These are phyloP conservation scores for Nixonia krombeini DNA, from an alignment of 1,140 invertebrate genomes.

Conservation along the genomic window DNA sequence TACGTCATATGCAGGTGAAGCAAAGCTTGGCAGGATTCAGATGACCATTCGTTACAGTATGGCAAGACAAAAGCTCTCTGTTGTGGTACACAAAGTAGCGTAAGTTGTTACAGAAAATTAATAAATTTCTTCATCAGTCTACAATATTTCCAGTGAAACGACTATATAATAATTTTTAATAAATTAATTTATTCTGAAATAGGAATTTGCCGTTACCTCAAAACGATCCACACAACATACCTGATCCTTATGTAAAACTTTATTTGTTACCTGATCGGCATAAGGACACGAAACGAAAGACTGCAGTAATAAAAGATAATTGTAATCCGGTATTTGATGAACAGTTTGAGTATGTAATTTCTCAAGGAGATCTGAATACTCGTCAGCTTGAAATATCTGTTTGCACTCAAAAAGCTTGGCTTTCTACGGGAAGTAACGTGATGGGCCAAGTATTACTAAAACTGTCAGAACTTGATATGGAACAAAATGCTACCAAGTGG, in stretches of 20 bases:
- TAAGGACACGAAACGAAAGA: constrained; percentile 93
- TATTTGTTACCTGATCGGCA: constrained; percentile 90
- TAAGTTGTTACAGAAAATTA: constrained; percentile 77
- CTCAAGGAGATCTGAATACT: constrained; percentile 81
- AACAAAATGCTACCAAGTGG: constrained; percentile 78
- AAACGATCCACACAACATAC: constrained; percentile 89
- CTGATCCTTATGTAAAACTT: constrained; percentile 95
- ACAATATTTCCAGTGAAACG: no score
- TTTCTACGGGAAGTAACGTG: constrained; percentile 82
- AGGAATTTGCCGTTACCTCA: constrained; percentile 83
- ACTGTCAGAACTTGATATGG: constrained; percentile 77
- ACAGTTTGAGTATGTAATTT: constrained; percentile 88
- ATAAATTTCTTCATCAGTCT: no score
- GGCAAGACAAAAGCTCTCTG: constrained; percentile 83
- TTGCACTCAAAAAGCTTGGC: constrained; percentile 86
- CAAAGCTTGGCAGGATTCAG: constrained; percentile 84
- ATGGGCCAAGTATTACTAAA: constrained; percentile 84
- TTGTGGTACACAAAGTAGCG: constrained; percentile 91
- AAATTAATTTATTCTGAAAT: background rate
- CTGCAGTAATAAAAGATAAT: constrained; percentile 88
- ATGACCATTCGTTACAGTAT: constrained; percentile 89
- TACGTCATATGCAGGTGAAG: constrained; percentile 77
- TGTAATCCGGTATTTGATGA: constrained; percentile 94
- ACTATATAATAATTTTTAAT: no score
- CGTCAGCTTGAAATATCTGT: constrained; percentile 85